Evolutionary conservation across 2,113 vertebrate species (phyloP), one percentile per base, ranked within the genome.

Genomic region (Tringa solitaria): DNA sequence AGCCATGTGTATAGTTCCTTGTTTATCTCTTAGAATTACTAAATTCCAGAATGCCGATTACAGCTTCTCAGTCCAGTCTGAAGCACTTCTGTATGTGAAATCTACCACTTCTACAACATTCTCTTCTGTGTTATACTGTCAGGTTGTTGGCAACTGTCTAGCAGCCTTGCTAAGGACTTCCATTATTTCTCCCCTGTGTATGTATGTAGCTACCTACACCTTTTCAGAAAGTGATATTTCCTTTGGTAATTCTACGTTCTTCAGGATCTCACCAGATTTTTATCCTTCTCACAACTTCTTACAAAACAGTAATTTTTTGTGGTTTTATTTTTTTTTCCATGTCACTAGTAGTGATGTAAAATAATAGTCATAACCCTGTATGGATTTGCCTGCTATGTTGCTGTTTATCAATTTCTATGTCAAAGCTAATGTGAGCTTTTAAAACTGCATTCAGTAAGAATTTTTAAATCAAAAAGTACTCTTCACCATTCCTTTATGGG

Each of bases 311-410:
- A 46, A 1, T n/a, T 63, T 75, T 28, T 45, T 41, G 5, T 19
- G 5, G 4, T 2, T 24, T 24, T n/a, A n/a, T n/a, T 65, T 32
- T 13, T 8, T 2, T 4, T 5, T 14, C 51, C 26, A 26, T 27
- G 12, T 45, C 15, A 23, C 35, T 50, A 35, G 22, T 63, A 61
- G 53, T 19, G 6, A 4, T 53, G 32, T 48, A 53, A 72, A 65
- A 82, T 8, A 26, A 68, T 14, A 74, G 21, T 57, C 4, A 14
- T 43, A n/a, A 39, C 45, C 33, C 50, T n/a, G 12, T 41, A 19
- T 48, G n/a, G 61, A 9, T 50, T 61, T 26, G 50, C 16, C 3
- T 2, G 0, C 19, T 24, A 11, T 50, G 50, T 30, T 41, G 20
- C 20, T 85, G 24, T 81, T 70, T 46, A 69, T 59, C 30, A 74